Conservation (phyloP, 2,113 vertebrate species). For the Caracal caracal region DNA sequence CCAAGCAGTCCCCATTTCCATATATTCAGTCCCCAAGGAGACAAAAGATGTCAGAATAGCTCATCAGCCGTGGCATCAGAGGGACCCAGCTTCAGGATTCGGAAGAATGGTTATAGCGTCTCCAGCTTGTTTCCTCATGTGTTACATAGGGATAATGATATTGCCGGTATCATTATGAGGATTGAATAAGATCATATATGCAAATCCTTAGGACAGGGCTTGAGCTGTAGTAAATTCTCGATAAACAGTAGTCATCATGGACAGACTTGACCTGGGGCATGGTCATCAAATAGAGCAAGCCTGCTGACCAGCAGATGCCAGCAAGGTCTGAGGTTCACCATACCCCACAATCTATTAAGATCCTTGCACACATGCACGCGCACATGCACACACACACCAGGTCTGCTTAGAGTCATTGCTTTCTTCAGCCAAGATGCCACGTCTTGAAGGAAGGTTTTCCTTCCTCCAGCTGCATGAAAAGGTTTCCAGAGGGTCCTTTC, state of each 20-base stretch:
- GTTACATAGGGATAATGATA: neutral
- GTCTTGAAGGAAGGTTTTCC: neutral
- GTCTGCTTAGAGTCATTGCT: neutral
- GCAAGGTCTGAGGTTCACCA: neutral
- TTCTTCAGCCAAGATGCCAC: neutral
- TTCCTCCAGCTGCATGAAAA: neutral
- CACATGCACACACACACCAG: neutral
- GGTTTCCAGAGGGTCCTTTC: neutral
- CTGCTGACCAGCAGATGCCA: neutral
- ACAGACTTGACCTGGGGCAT: neutral
- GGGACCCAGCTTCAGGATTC: neutral
- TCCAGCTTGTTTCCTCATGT: neutral
- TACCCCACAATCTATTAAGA: neutral
- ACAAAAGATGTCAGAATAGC: neutral
- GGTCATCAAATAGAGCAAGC: neutral
- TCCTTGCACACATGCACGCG: too few relatives aligned
- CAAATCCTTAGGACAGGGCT: neutral
- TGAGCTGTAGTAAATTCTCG: accelerated
- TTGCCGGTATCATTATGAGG: accelerated
- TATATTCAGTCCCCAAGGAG: neutral
- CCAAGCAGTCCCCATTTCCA: neutral
- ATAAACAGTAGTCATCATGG: neutral
- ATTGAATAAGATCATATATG: neutral
- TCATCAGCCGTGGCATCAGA: accelerated
- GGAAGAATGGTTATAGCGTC: accelerated